phyloP scores from a whole-genome alignment of 2,797 vertebrate genomes.

The Podarcis siculus region DNA sequence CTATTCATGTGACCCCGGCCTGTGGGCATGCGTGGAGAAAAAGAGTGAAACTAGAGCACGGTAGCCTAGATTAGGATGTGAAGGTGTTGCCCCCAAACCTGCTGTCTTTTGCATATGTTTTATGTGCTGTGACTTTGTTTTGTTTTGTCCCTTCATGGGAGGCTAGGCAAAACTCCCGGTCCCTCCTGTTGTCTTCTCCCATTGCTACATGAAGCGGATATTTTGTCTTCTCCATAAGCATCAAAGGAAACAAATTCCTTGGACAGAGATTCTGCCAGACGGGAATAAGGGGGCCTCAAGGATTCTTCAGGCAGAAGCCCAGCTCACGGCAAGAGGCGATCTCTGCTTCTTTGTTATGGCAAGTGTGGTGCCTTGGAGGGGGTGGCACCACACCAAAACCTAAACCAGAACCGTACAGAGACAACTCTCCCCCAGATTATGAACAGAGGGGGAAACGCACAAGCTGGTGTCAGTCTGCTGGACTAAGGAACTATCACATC shows the following conservation, averaged over 20 bases:
- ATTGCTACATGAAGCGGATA: neutral
- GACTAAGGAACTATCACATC: neutral
- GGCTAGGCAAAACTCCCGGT: constrained; percentile 1
- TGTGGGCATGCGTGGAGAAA: neutral
- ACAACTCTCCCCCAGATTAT: neutral
- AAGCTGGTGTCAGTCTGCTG: neutral
- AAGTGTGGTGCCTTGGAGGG: neutral
- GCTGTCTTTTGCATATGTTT: constrained; percentile 32
- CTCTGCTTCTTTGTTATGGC: constrained; percentile 20
- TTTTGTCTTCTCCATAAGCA: constrained; percentile 28
- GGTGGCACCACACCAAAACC: neutral
- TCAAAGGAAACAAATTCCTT: constrained; percentile 43
- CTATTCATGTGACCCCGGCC: neutral
- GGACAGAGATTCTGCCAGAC: neutral
- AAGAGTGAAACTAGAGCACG: neutral
- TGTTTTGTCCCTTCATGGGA: neutral
- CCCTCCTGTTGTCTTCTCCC: constrained; percentile 14
- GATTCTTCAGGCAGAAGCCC: neutral
- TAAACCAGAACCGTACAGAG: neutral
- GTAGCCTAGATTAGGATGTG: neutral
- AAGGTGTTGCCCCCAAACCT: neutral
- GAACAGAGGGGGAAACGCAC: neutral
- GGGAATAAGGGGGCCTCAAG: neutral
- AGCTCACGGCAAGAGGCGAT: neutral
- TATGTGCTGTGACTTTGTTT: neutral